Conservation (phyloP, 2,113 vertebrate species). For the Elachura formosa region DNA sequence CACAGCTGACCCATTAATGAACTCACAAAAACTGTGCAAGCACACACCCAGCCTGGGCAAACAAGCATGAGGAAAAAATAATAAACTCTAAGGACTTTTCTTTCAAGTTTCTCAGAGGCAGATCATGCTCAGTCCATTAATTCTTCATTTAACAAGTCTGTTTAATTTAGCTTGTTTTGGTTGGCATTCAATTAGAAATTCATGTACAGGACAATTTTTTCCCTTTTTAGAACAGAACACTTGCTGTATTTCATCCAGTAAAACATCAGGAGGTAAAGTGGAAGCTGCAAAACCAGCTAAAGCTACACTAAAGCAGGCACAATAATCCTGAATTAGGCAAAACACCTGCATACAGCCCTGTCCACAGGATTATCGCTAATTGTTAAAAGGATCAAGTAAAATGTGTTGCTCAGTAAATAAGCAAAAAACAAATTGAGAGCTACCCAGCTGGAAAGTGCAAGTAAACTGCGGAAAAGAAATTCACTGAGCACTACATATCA, state of each 20-base stretch:
- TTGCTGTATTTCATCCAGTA: background rate
- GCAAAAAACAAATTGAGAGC: background rate
- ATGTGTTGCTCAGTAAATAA: background rate
- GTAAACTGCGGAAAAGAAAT: background rate
- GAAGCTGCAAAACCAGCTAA: slow-evolving; percentile 6
- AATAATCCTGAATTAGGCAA: background rate
- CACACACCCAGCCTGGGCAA: background rate
- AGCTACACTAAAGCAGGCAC: background rate
- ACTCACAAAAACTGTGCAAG: background rate
- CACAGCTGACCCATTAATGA: background rate
- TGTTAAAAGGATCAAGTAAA: background rate
- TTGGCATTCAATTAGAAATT: slow-evolving; percentile 14
- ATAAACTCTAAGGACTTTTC: background rate
- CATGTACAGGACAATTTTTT: background rate
- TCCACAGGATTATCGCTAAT: background rate
- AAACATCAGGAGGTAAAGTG: background rate
- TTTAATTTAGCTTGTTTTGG: slow-evolving; percentile 18
- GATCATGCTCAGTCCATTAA: slow-evolving; percentile 15
- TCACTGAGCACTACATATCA: background rate
- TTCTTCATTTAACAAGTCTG: slow-evolving; percentile 21
- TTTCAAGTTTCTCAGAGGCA: background rate
- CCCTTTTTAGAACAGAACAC: background rate
- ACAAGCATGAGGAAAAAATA: background rate
- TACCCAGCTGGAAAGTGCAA: background rate
- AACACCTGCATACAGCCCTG: background rate